Conservation (phyloP, 2,797 vertebrate genomes). For the Sylvia borin region DNA sequence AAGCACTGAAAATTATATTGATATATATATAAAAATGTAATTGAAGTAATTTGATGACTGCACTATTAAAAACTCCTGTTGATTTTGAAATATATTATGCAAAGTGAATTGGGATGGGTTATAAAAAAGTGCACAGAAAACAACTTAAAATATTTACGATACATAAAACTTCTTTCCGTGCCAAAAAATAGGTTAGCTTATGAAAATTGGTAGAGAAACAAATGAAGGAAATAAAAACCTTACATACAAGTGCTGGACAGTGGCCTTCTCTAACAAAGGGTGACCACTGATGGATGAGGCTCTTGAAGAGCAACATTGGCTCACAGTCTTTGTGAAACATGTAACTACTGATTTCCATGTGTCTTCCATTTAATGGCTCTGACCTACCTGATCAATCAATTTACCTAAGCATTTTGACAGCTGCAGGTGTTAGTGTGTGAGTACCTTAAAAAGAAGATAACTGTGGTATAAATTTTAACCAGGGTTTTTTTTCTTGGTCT, state of each 20-base stretch:
- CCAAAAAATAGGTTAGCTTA: not conserved
- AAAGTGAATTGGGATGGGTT: not conserved
- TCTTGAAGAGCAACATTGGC: not conserved
- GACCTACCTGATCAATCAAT: not conserved
- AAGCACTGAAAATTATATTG: not conserved
- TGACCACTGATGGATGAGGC: not conserved
- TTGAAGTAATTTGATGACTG: not conserved
- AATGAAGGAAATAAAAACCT: not conserved
- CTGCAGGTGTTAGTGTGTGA: not conserved
- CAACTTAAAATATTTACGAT: not conserved
- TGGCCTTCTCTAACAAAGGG: not conserved
- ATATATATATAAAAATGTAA: not conserved
- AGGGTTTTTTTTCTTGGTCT: not conserved
- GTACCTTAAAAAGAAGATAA: not conserved
- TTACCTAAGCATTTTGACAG: not conserved
- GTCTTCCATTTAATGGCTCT: not conserved
- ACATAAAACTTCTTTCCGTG: not conserved
- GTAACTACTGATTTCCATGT: not conserved
- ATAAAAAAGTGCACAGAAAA: not conserved
- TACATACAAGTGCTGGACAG: not conserved
- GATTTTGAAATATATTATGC: not conserved
- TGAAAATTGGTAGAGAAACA: not conserved
- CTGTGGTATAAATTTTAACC: not conserved
- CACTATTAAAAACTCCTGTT: not conserved
- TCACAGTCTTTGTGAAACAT: not conserved